Evolutionary conservation across 2,797 vertebrate genomes (phyloP).

Genomic region (Sarcophilus harrisii): DNA sequence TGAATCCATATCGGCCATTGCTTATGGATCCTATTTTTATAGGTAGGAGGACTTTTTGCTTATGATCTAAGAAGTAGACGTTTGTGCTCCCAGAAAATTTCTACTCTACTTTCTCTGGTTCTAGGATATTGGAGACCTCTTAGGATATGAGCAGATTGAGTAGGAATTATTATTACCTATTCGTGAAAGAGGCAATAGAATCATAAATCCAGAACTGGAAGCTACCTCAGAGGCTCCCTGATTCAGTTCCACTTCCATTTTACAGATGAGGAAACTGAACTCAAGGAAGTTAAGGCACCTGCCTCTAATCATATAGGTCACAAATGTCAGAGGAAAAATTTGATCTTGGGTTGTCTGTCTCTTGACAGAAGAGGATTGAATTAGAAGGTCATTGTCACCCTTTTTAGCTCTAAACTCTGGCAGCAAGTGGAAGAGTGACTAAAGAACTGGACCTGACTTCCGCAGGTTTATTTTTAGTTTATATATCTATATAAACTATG

Average conservation of each 20-base stretch:
- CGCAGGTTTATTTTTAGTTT: too few relatives aligned
- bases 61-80: not conserved
- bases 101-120: not conserved
- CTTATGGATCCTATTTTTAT: not conserved
- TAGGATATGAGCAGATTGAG: not conserved
- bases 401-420: too few relatives aligned
- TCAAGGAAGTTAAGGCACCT: not conserved
- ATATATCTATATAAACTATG: too few relatives aligned
- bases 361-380: not conserved
- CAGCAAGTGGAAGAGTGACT: too few relatives aligned
- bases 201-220: not conserved
- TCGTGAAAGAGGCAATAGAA: not conserved
- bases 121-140: not conserved
- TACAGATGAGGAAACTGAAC: not conserved
- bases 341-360: not conserved
- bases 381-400: too few relatives aligned
- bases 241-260: not conserved
- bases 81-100: not conserved
- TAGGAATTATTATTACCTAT: not conserved
- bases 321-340: not conserved
- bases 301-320: not conserved
- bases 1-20: not conserved
- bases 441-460: too few relatives aligned
- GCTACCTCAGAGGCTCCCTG: not conserved
- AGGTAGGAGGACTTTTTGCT: not conserved